Evolutionary conservation across 2,888 invertebrate species (phyloP), one percentile per base, ranked within the genome.

Genomic region (Diachrysia chrysitis): DNA sequence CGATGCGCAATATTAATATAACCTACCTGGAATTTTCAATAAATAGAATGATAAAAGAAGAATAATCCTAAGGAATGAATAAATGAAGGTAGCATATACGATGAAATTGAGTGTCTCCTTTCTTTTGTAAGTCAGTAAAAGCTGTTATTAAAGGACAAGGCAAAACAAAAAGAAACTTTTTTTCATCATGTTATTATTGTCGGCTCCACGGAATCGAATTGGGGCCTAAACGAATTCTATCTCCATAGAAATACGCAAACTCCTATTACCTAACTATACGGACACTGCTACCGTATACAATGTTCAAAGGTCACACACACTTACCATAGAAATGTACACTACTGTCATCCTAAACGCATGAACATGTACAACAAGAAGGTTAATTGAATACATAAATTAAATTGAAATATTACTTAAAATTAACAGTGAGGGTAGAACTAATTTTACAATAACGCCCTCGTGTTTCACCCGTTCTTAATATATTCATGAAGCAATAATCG

Each of bases 401-500:
- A 64, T 46, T 62, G 58, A 66, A 58, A 59, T 58, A 73, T 54
- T 23, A 61, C n/a, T 37, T 58, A 25, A 37, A 63, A 55, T 60
- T 58, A 64, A 64, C 66, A 56, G 48, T 32, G 46, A 46, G 21
- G 46, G 23, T 23, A 56, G 48, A 67, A 76, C 66, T 65, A 68
- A 71, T 69, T 71, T 54, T 64, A 75, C 63, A 78, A 81, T 76
- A 72, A 71, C 69, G 61, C 60, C 56, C 60, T 60, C 61, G 46
- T 23, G 59, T 67, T 62, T 63, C 73, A 74, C 59, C 70, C 74
- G 32, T n/a, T 76, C 71, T 62, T 74, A 79, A 81, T 79, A 80
- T 85, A 88, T 88, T 87, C 85, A 84, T 76, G 74, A 82, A 73
- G 84, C 84, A 84, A 87, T 88, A 79, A 79, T 76, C 82, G 82